Evolutionary conservation across 2,888 invertebrate species (phyloP).

Genomic region (Epistrophella euchroma): DNA sequence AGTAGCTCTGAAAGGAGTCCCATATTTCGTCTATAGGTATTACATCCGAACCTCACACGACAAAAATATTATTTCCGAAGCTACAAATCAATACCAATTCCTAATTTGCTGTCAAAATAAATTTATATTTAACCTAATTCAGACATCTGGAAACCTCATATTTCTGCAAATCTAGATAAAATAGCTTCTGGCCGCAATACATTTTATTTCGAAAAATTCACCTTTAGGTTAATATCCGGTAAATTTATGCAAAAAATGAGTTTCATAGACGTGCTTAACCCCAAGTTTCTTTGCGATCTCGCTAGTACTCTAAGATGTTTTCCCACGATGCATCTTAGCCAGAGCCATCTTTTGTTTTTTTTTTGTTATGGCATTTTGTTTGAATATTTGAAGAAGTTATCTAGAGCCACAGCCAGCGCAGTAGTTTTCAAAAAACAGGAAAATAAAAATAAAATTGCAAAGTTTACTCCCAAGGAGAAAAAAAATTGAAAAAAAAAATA

Average conservation of each 20-base stretch:
- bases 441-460: slow-evolving; percentile 27
- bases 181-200: background rate
- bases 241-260: background rate
- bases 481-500: slow-evolving; percentile 29
- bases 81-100: slow-evolving; percentile 11
- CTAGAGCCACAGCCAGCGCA: background rate
- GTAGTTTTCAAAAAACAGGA: slow-evolving; percentile 10
- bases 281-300: slow-evolving; percentile 1
- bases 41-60: too few relatives aligned
- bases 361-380: slow-evolving; percentile 38
- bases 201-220: slow-evolving; percentile 4
- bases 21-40: too few relatives aligned
- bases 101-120: background rate
- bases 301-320: background rate
- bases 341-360: slow-evolving; percentile 12
- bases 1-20: too few relatives aligned
- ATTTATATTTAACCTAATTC: background rate
- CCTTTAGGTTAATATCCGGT: slow-evolving; percentile 7
- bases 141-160: slow-evolving; percentile 4
- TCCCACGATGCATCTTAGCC: background rate
- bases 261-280: slow-evolving; percentile 13
- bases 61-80: too few relatives aligned
- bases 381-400: slow-evolving; percentile 45
- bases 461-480: slow-evolving; percentile 7
- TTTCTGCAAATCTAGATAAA: background rate